These are phyloP conservation scores for Corvus moneduloides DNA, from an alignment of 2,113 vertebrate genomes.

Conservation along the genomic window DNA sequence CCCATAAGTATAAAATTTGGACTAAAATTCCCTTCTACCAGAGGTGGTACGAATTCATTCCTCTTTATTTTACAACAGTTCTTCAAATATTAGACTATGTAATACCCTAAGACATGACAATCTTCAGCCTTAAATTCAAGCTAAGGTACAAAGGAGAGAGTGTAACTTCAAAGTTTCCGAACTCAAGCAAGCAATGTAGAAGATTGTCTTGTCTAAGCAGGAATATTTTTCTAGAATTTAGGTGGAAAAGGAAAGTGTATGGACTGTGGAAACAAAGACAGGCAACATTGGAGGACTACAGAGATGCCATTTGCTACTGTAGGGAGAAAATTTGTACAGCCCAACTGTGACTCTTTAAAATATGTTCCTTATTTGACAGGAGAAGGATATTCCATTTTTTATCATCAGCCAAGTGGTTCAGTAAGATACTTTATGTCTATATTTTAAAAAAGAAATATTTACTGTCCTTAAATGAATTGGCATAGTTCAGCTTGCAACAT, in stretches of 20 bases:
- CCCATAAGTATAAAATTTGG: not conserved
- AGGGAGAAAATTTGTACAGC: not conserved
- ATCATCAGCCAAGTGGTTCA: not conserved
- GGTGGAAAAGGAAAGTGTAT: not conserved
- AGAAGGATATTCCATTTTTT: not conserved
- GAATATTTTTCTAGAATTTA: not conserved
- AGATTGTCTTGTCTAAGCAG: not conserved
- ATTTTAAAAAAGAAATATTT: not conserved
- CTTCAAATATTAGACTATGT: not conserved
- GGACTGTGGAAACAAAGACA: not conserved
- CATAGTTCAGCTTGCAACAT: not conserved
- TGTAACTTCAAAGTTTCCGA: not conserved
- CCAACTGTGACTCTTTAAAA: not conserved
- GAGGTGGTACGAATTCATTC: not conserved
- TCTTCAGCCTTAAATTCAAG: not conserved
- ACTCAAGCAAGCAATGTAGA: not conserved
- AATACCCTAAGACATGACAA: not conserved
- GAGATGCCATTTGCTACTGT: not conserved
- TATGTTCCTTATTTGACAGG: not conserved
- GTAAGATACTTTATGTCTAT: not conserved
- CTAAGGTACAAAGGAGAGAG: not conserved
- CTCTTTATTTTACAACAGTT: not conserved
- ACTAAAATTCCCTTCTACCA: not conserved
- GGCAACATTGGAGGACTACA: rapidly evolving
- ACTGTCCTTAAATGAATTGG: not conserved